Evolutionary conservation across 2,888 invertebrate genomes (phyloP), one percentile per base, ranked within the genome.

Genomic region (Ochropacha duplaris): DNA sequence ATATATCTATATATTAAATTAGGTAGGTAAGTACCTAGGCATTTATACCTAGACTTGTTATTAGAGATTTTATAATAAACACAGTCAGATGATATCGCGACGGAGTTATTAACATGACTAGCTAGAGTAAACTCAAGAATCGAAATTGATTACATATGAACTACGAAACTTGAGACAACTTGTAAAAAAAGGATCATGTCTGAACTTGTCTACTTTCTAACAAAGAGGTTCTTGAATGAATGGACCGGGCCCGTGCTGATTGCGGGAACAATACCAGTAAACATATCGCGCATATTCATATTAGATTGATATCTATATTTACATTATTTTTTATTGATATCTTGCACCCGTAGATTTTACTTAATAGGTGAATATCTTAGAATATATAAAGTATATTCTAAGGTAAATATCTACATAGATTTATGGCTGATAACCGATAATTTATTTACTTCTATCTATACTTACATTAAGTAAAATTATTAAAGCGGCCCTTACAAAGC

Each of bases 181-280:
- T 55, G 34, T 36, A 50, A 31, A 36, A 54, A 54, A 12, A 16
- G 34, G 50, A 50, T 36, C 55, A 36, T 55, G 55, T 55, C 55
- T 19, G 9, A 34, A 55, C 55, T 50, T 55, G 55, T 36, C 55
- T 31, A 16, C 16, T 49, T 26, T 31, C 31, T 28, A 22, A 52
- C 52, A 52, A 52, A 52, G 52, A 31, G 22, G 31, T 31, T 52
- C 31, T 31, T 31, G 44, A 44, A 44, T 44, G 44, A 44, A 44
- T 44, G 44, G 39, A 39, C 4, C 0, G 39, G 39, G 12, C 31
- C 44, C 14, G 5, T 5, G n/a, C 5, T 6, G 44, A 44, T 44
- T 44, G 44, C 44, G 19, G 19, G 9, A 44, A 44, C 44, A 44
- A 44, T 44, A 36, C n/a, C n/a, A 31, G 12, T 31, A 9, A 12